phyloP scores from a whole-genome alignment of 2,797 vertebrate genomes.

The Ambastaia sidthimunki region DNA sequence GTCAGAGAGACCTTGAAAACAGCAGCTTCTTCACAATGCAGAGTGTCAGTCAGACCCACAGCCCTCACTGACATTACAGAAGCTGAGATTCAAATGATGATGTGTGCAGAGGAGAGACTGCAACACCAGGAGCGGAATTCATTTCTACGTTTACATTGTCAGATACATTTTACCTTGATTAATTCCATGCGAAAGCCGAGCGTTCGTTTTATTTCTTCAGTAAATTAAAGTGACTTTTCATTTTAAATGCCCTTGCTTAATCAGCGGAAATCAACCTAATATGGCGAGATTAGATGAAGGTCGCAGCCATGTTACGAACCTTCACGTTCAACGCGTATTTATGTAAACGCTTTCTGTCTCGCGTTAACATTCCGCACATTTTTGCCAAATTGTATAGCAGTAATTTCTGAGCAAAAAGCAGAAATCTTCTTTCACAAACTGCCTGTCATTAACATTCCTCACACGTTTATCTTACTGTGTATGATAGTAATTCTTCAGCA shows the following conservation, averaged over 20 bases:
- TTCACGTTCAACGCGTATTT: not conserved
- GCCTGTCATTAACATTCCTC: not conserved
- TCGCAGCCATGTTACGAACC: not conserved
- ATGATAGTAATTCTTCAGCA: not conserved
- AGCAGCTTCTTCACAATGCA: not conserved
- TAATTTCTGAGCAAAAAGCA: not conserved
- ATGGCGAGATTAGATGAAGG: not conserved
- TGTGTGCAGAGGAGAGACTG: not conserved
- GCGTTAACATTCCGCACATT: not conserved
- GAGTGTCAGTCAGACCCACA: not conserved
- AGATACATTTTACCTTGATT: not conserved
- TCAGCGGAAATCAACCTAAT: not conserved
- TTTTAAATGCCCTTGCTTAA: not conserved
- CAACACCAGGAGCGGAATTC: not conserved
- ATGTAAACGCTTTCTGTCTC: not conserved
- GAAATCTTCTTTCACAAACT: not conserved
- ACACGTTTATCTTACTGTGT: not conserved
- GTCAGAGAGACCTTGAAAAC: slow-evolving; percentile 1
- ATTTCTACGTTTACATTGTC: not conserved
- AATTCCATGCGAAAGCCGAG: not conserved
- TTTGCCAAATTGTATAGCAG: not conserved
- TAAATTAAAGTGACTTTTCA: not conserved
- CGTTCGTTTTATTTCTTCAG: not conserved
- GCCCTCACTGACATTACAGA: not conserved
- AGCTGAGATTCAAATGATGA: slow-evolving; percentile 13